A percentile compares a stretch with the other conserved stretches of the same genome.
These are phyloP conservation scores for Cistogaster globosa DNA, from an alignment of 2,888 invertebrate species.

Conservation along the genomic window DNA sequence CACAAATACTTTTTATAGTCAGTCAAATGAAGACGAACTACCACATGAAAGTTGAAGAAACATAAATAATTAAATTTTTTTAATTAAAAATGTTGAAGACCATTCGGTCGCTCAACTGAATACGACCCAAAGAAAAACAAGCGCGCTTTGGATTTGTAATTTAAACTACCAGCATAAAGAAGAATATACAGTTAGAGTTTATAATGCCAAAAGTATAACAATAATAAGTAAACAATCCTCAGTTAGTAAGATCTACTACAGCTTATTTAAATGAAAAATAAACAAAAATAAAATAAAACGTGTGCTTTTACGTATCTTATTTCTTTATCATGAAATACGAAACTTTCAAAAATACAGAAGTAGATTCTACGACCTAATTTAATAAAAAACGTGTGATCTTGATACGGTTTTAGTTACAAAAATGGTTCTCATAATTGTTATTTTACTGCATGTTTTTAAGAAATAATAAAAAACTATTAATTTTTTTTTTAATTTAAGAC, in stretches of 20 bases:
- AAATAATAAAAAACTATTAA: too few species aligned
- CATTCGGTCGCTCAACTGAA: conserved; percentile 57
- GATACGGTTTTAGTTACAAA: background rate
- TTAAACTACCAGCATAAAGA: conserved; percentile 22
- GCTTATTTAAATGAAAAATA: conserved; percentile 4
- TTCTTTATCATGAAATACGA: conserved; percentile 40
- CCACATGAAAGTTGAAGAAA: conserved; percentile 35
- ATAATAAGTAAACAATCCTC: background rate
- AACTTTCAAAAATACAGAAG: conserved; percentile 21
- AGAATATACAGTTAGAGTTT: conserved; percentile 38
- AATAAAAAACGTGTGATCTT: conserved; percentile 35
- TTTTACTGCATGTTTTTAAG: too few species aligned
- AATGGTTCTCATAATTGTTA: background rate
- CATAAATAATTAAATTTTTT: conserved; percentile 45
- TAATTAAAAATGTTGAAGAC: conserved; percentile 48
- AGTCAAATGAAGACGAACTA: conserved; percentile 53
- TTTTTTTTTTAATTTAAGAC: too few species aligned
- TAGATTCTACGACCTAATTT: conserved; percentile 30
- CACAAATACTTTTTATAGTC: conserved; percentile 17
- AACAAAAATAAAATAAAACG: background rate
- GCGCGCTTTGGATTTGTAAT: conserved; percentile 30
- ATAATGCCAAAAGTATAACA: conserved; percentile 11
- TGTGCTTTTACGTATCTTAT: conserved; percentile 49
- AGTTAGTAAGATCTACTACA: background rate
- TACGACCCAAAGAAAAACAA: conserved; percentile 6